These are phyloP conservation scores for Caenorhabditis sp. DNA, from an alignment of 2,888 invertebrate genomes.

Conservation along the genomic window DNA sequence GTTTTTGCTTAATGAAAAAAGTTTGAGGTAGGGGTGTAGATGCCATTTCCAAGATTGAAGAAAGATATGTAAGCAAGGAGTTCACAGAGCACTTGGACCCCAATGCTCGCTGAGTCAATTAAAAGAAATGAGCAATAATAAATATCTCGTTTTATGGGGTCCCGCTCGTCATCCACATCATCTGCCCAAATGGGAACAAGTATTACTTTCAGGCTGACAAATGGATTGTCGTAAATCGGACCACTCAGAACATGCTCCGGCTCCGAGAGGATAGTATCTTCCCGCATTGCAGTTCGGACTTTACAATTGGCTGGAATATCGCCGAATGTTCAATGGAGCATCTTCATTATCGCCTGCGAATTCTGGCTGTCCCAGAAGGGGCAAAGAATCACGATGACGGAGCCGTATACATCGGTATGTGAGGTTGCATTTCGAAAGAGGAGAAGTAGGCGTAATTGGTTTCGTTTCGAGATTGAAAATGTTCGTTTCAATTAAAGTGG, in stretches of 20 bases:
- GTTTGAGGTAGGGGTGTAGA: slow-evolving; percentile 7
- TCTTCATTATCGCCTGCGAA: slow-evolving; percentile 68
- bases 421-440: slow-evolving; percentile 6
- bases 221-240: slow-evolving; percentile 59
- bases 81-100: slow-evolving; percentile 18
- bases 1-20: slow-evolving; percentile 51
- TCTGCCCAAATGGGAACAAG: slow-evolving; percentile 1
- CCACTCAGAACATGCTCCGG: slow-evolving; percentile 49
- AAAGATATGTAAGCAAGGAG: neutral
- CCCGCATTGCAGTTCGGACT: slow-evolving; percentile 71
- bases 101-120: slow-evolving; percentile 21
- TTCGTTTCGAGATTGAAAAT: slow-evolving; percentile 50
- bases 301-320: slow-evolving; percentile 66
- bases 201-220: slow-evolving; percentile 50
- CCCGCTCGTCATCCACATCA: slow-evolving; percentile 11
- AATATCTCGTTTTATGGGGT: slow-evolving; percentile 53
- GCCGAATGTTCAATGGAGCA: slow-evolving; percentile 59
- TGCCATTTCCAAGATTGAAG: slow-evolving; percentile 30
- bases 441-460: slow-evolving; percentile 33
- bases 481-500: slow-evolving; percentile 55
- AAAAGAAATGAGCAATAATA: slow-evolving; percentile 54
- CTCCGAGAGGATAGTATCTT: slow-evolving; percentile 70
- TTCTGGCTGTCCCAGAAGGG: slow-evolving; percentile 69
- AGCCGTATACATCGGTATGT: slow-evolving; percentile 61
- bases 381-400: slow-evolving; percentile 61